Conservation (phyloP, 1,140 invertebrate species). For the Hermetia illucens region DNA sequence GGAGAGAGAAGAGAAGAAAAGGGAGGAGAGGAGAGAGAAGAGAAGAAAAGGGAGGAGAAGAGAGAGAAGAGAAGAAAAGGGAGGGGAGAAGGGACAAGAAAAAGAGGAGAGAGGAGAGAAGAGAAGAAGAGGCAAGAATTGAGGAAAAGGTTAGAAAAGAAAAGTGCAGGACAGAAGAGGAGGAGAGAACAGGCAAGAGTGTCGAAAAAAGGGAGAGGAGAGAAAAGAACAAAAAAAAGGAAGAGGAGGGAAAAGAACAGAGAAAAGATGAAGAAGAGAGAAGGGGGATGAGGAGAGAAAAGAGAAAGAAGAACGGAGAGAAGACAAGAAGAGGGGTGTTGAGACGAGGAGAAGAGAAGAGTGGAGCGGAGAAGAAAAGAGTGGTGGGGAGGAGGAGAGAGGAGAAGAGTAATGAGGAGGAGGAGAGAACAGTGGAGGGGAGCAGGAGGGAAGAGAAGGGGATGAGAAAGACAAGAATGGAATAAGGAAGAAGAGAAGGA, state of each 20-base stretch:
- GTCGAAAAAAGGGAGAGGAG: background rate
- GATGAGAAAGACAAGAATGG: background rate
- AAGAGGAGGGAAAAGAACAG: background rate
- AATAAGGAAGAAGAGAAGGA: too few species aligned
- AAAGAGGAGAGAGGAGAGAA: background rate
- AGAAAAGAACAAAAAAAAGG: background rate
- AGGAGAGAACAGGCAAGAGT: background rate
- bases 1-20: too few species aligned
- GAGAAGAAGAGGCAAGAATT: background rate
- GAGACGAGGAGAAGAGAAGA: constrained; percentile 1
- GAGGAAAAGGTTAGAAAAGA: background rate
- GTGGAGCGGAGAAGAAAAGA: background rate
- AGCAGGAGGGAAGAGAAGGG: background rate
- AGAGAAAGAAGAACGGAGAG: background rate
- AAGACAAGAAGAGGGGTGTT: background rate
- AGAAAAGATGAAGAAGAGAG: background rate
- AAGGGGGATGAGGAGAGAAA: background rate
- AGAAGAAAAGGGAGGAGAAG: background rate
- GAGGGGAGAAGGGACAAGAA: background rate
- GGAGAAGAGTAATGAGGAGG: background rate
- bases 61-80: background rate
- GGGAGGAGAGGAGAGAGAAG: too few species aligned
- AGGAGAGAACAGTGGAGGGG: background rate
- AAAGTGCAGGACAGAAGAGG: background rate
- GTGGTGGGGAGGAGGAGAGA: background rate